Percentiles rank a stretch among this genome's conserved stretches.
Conservation (phyloP, 2,888 invertebrate species). For the Brenthis daphne region DNA sequence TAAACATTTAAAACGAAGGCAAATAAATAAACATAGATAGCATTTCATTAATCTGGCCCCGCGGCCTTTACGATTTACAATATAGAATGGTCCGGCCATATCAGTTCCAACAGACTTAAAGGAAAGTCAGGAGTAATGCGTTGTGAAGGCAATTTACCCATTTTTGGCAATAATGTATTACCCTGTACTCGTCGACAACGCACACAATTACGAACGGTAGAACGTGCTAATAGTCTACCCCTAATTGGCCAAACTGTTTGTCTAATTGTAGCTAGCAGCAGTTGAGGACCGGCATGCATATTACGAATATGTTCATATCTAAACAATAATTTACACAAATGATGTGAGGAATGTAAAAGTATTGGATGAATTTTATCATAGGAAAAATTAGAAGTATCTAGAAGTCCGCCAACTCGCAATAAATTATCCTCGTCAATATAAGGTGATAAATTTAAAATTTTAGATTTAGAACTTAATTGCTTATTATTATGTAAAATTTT, state of each 20-base stretch:
- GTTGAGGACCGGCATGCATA: conserved; percentile 2
- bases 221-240: too few relatives aligned
- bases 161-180: background rate
- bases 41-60: background rate
- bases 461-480: too few relatives aligned
- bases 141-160: too few relatives aligned
- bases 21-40: conserved; percentile 1
- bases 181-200: background rate
- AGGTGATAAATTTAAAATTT: too few relatives aligned
- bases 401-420: too few relatives aligned
- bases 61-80: conserved; percentile 2
- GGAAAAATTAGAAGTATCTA: too few relatives aligned
- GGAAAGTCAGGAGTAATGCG: too few relatives aligned
- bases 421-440: too few relatives aligned
- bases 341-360: conserved; percentile 1
- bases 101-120: background rate
- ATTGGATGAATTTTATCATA: background rate
- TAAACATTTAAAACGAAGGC: background rate
- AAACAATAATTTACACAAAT: conserved; percentile 1
- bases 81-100: background rate
- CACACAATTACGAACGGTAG: background rate
- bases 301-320: background rate
- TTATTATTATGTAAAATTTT: too few relatives aligned
- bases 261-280: background rate
- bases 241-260: too few relatives aligned